These are phyloP conservation scores for Drusus annulatus DNA, from an alignment of 1,140 invertebrate genomes.

Conservation along the genomic window DNA sequence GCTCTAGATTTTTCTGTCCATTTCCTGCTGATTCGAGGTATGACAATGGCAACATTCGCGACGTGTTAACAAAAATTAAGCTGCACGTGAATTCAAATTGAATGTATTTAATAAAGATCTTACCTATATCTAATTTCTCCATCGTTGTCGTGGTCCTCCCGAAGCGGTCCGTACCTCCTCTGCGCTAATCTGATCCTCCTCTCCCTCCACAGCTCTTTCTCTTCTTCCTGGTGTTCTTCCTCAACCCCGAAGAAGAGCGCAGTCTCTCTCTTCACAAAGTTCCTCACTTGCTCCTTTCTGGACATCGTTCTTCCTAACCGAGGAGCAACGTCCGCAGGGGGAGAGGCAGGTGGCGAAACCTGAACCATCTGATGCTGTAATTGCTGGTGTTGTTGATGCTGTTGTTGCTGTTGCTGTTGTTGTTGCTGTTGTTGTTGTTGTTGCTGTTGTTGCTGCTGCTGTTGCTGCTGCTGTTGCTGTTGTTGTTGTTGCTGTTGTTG, in stretches of 20 bases:
- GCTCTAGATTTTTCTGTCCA: no score
- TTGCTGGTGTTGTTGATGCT: constrained; percentile 34
- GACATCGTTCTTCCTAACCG: constrained; percentile 66
- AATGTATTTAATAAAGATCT: neutral
- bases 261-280: constrained; percentile 83
- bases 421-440: constrained; percentile 1
- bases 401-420: constrained; percentile 15
- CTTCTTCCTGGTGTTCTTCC: constrained; percentile 79
- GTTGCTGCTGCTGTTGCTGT: constrained; percentile 23
- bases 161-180: constrained; percentile 78
- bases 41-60: no score
- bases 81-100: neutral
- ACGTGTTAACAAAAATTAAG: no score
- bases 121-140: constrained; percentile 54
- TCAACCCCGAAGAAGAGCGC: constrained; percentile 86
- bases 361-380: constrained; percentile 34
- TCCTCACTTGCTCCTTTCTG: constrained; percentile 67
- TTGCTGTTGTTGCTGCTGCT: constrained; percentile 16
- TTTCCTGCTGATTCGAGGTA: no score
- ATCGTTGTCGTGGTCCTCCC: constrained; percentile 67
- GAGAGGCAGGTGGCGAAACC: constrained; percentile 61
- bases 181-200: constrained; percentile 81
- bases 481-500: constrained; percentile 6
- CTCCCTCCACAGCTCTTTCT: constrained; percentile 82
- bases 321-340: constrained; percentile 61